Base-by-base conservation (phyloP, 2,113 vertebrate species). In the Synodontis membranacea region DNA sequence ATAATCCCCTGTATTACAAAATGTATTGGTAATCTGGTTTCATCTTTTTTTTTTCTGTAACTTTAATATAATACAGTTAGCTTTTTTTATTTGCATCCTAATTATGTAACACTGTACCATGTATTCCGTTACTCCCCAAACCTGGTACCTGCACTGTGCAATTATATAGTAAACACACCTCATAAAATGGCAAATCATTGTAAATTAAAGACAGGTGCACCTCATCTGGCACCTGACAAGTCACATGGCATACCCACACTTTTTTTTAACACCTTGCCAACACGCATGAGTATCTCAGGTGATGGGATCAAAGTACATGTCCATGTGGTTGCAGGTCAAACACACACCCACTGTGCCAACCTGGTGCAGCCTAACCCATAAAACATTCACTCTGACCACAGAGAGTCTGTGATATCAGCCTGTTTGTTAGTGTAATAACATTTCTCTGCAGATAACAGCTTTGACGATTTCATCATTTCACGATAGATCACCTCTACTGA, bases 221-320 rank as follows among this genome's bases (percentile, higher is more conserved):
- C 4, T 74, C 28, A 46, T 44, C 25, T 50, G 44, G 28, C 21
- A 76, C 15, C 14, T 76, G 60, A 25, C 10, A 34, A 19, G 7
- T 58, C 82, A 54, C 48, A 50, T 64, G 25, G 37, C 44, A 64
- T 14, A 34, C 42, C 37, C 66, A 74, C 11, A 56, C 9, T 23
- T 70, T 72, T 37, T 83, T 37, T 79, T 79, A 52, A 52, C 10
- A 79, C 46, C 17, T 79, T 79, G n/a, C 48, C n/a, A 44, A 76
- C 68, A 87, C 23, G 34, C 5, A 83, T 46, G 46, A 8, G 28
- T 39, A 82, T 39, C 58, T 91, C 90, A 85, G 85, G 70, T 54
- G 76, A 92, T 48, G 21, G 31, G 68, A 42, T 70, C 90, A 93
- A 93, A 94, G 93, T 94, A 89, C 21, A 86, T 89, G 85, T 86